phyloP scores from a whole-genome alignment of 2,113 vertebrate genomes.

The Spheniscus mendiculus region DNA sequence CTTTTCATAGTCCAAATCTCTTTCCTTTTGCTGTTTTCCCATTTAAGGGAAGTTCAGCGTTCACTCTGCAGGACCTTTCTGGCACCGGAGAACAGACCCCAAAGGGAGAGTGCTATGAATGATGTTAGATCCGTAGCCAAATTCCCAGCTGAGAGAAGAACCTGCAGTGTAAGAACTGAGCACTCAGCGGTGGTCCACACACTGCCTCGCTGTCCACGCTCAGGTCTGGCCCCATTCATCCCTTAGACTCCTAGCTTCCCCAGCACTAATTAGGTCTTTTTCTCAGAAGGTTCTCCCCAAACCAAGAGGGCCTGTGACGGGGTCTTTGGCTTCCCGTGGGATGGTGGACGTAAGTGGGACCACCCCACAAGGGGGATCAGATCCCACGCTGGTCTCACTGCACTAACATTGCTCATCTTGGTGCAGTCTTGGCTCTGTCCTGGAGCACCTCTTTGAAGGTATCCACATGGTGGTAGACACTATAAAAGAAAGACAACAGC shows the following conservation, averaged over 20 bases:
- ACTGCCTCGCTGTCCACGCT: accelerated
- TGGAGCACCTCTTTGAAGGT: not conserved
- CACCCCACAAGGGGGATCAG: not conserved
- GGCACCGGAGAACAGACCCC: not conserved
- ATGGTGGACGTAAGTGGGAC: not conserved
- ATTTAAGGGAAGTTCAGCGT: not conserved
- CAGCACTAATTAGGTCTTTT: not conserved
- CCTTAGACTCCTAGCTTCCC: not conserved
- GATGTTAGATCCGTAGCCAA: not conserved
- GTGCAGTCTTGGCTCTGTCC: not conserved
- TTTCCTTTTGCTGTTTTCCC: not conserved
- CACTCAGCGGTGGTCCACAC: not conserved
- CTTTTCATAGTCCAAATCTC: not conserved
- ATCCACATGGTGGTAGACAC: not conserved
- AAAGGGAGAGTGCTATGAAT: not conserved
- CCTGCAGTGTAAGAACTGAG: not conserved
- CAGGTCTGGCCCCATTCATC: not conserved
- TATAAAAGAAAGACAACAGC: not conserved
- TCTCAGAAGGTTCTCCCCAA: not conserved
- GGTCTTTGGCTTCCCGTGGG: not conserved
- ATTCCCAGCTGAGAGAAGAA: not conserved
- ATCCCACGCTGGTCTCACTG: not conserved
- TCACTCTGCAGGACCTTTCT: not conserved
- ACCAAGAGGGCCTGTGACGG: not conserved
- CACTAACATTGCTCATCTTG: not conserved